Conservation (phyloP, 2,888 invertebrate species). For the Mechanitis messenoides region DNA sequence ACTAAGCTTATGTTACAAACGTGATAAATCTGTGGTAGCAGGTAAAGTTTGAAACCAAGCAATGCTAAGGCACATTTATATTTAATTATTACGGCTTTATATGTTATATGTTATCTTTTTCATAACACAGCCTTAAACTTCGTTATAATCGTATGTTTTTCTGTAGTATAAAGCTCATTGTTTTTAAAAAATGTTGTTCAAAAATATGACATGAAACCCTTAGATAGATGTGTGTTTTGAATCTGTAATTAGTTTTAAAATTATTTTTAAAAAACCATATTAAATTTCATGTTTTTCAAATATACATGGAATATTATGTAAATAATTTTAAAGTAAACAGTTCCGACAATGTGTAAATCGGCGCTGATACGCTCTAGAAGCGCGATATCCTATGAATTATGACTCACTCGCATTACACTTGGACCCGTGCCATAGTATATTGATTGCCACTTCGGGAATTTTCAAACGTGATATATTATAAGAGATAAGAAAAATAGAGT, state of each 20-base stretch:
- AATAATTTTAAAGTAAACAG: not conserved
- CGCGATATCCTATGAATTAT: conserved; percentile 35
- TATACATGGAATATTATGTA: not conserved
- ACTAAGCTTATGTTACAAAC: conserved; percentile 28
- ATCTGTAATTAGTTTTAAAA: not conserved
- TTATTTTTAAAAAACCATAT: not conserved
- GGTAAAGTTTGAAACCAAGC: conserved; percentile 32
- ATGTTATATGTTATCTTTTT: not conserved
- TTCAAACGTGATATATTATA: conserved; percentile 26
- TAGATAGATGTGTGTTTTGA: too few species aligned
- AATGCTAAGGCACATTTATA: conserved; percentile 20
- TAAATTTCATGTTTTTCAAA: not conserved
- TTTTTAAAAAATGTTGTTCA: too few species aligned
- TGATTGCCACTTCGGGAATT: conserved; percentile 35
- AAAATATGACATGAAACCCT: too few species aligned
- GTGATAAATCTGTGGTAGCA: conserved; percentile 28
- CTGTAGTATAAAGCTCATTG: too few species aligned
- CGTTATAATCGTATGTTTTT: too few species aligned
- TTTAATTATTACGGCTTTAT: not conserved
- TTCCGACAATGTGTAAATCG: conserved; percentile 17
- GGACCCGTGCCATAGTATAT: conserved; percentile 37
- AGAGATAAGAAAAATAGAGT: conserved; percentile 27
- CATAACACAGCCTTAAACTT: too few species aligned
- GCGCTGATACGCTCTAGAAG: conserved; percentile 23
- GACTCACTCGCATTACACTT: conserved; percentile 36